Percentiles rank a stretch among this genome's conserved stretches.
These are phyloP conservation scores for Philantomba maxwellii DNA, from an alignment of 2,113 vertebrate species.

Conservation along the genomic window DNA sequence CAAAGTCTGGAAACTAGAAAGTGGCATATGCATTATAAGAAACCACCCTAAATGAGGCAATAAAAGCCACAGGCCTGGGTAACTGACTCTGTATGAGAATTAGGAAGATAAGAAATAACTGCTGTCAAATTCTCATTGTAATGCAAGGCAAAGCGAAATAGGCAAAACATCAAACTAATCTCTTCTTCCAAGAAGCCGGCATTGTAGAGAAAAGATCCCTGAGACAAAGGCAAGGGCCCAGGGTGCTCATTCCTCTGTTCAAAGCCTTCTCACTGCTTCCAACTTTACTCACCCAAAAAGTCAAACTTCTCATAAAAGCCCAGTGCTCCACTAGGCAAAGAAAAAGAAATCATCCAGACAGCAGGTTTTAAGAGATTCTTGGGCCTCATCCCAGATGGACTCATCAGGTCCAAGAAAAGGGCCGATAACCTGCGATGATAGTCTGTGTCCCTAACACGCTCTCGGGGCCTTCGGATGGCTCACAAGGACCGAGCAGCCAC, in stretches of 20 bases:
- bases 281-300: neutral
- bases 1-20: neutral
- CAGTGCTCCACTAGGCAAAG: neutral
- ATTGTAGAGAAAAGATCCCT: neutral
- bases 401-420: neutral
- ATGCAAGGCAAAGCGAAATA: neutral
- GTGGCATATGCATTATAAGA: neutral
- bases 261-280: neutral
- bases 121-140: neutral
- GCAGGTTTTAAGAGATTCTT: neutral
- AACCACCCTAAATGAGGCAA: neutral
- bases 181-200: neutral
- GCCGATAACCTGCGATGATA: neutral
- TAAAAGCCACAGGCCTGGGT: neutral
- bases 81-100: neutral
- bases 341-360: neutral
- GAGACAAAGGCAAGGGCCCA: neutral
- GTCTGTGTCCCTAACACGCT: neutral
- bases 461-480: accelerated
- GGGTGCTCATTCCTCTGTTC: too few relatives aligned
- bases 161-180: neutral
- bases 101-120: neutral
- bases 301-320: neutral
- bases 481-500: neutral
- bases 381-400: neutral